Conservation (phyloP, 2,797 vertebrate species). For the Pampus argenteus region DNA sequence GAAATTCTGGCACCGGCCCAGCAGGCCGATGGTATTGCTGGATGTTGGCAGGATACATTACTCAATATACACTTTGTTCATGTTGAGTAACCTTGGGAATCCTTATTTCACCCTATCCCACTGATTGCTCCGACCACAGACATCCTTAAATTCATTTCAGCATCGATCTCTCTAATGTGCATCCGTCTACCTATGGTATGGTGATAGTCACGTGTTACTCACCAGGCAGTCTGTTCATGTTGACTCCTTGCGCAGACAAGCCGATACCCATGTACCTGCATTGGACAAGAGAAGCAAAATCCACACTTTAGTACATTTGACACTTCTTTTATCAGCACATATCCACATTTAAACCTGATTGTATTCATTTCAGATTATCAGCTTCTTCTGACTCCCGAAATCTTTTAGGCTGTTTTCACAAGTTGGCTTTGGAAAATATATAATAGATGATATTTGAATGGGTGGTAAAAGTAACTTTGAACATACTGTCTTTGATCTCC, state of each 20-base stretch:
- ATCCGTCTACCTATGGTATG: neutral
- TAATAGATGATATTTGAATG: neutral
- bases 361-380: neutral
- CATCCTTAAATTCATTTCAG: conserved; percentile 19
- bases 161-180: conserved; percentile 1
- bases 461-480: conserved; percentile 8
- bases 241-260: conserved; percentile 97
- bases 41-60: conserved; percentile 15
- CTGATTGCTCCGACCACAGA: conserved; percentile 20
- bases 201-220: conserved; percentile 77
- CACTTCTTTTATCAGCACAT: neutral
- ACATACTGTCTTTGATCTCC: conserved; percentile 24
- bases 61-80: conserved; percentile 11
- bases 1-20: conserved; percentile 45
- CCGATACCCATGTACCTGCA: conserved; percentile 99
- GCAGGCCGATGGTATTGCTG: conserved; percentile 9
- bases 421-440: conserved; percentile 11
- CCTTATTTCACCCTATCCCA: conserved; percentile 26
- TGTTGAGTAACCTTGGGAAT: conserved; percentile 44
- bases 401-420: neutral
- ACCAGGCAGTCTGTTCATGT: conserved; percentile 99
- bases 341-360: neutral
- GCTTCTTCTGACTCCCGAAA: neutral
- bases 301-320: neutral
- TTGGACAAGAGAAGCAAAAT: conserved; percentile 48